Evolutionary conservation across 2,888 invertebrate species (phyloP).

Genomic region (Apodemia duryi): DNA sequence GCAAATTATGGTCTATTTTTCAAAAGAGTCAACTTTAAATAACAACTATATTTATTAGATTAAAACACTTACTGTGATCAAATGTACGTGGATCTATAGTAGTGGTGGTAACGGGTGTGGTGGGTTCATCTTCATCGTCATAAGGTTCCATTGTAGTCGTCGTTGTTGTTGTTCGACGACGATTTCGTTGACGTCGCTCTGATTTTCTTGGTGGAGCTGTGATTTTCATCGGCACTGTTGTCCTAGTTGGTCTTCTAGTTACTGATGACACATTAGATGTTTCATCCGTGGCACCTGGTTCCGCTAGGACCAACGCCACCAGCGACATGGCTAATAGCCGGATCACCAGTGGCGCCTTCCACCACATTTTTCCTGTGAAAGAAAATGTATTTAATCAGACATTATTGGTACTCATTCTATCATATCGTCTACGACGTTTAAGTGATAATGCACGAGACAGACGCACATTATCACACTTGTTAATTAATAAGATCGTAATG

Average conservation of each 20-base stretch:
- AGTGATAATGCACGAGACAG: too few species aligned
- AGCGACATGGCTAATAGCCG: slow-evolving; percentile 62
- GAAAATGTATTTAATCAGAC: slow-evolving; percentile 18
- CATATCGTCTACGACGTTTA: too few species aligned
- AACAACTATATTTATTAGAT: too few species aligned
- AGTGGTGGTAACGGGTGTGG: slow-evolving; percentile 51
- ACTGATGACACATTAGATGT: slow-evolving; percentile 24
- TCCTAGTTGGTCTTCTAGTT: slow-evolving; percentile 27
- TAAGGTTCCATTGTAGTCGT: slow-evolving; percentile 42
- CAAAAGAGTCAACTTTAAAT: too few species aligned
- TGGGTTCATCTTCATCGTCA: slow-evolving; percentile 52
- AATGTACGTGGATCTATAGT: slow-evolving; percentile 59
- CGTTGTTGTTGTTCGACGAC: slow-evolving; percentile 55
- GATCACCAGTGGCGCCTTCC: slow-evolving; percentile 68
- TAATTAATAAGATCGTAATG: too few species aligned
- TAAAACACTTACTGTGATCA: slow-evolving; percentile 61
- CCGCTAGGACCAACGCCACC: slow-evolving; percentile 68
- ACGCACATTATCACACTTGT: too few species aligned
- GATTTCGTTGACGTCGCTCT: slow-evolving; percentile 48
- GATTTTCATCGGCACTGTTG: slow-evolving; percentile 34
- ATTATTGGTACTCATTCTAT: too few species aligned
- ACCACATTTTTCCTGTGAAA: slow-evolving; percentile 58
- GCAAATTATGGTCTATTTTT: too few species aligned
- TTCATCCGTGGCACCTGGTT: slow-evolving; percentile 42
- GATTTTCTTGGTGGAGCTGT: slow-evolving; percentile 40